Evolutionary conservation across 2,797 vertebrate species (phyloP).

Genomic region (Sebastes nivosus): DNA sequence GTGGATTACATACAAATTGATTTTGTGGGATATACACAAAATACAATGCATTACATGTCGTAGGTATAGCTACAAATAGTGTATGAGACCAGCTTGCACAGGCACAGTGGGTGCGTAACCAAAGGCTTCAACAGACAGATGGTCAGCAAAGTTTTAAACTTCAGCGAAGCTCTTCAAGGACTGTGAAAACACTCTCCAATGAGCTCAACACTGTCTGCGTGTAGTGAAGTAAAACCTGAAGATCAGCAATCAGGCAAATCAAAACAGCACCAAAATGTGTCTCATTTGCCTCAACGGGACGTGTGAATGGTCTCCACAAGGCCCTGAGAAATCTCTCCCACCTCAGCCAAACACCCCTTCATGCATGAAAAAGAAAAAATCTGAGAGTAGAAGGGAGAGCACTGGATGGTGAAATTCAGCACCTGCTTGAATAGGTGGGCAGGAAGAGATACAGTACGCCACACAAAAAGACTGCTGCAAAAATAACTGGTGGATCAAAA

Average conservation of each 20-base stretch:
- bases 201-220: not conserved
- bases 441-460: not conserved
- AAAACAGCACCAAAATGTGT: not conserved
- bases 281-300: not conserved
- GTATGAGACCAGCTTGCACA: not conserved
- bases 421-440: not conserved
- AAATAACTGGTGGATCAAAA: constrained; percentile 50
- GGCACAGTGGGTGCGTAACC: not conserved
- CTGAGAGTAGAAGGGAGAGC: not conserved
- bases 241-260: not conserved
- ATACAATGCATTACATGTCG: too few species aligned
- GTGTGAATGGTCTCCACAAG: not conserved
- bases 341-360: not conserved
- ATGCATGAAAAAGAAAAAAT: not conserved
- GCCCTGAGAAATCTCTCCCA: not conserved
- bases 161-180: not conserved
- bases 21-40: too few species aligned
- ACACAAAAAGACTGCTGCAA: not conserved
- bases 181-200: not conserved
- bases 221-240: not conserved
- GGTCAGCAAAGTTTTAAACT: not conserved
- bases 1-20: too few species aligned
- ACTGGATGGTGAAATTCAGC: not conserved
- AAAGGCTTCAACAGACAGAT: not conserved
- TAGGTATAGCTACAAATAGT: too few species aligned